phyloP scores from a whole-genome alignment of 2,797 vertebrate genomes.

The Gila robusta region DNA sequence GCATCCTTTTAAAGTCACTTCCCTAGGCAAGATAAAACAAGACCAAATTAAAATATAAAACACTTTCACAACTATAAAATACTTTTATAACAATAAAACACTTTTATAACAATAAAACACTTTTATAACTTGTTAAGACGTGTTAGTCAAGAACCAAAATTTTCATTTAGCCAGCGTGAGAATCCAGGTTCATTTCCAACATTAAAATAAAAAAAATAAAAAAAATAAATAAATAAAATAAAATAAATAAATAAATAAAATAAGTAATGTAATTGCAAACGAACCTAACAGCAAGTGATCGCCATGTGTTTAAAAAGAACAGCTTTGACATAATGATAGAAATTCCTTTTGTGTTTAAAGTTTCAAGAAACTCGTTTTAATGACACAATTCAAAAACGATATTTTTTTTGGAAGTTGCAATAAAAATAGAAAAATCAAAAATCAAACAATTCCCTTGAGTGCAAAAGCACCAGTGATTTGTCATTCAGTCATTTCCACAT shows the following conservation, averaged over 20 bases:
- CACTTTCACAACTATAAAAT: not conserved
- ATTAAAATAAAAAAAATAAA: not conserved
- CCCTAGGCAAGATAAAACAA: not conserved
- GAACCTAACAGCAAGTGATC: not conserved
- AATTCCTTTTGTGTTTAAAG: not conserved
- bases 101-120: too few relatives aligned
- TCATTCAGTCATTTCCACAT: constrained; percentile 4
- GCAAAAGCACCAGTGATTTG: not conserved
- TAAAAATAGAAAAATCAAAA: not conserved
- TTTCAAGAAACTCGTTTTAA: not conserved
- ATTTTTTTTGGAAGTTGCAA: not conserved
- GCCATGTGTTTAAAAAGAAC: not conserved
- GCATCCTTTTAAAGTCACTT: not conserved
- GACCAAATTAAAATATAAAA: not conserved
- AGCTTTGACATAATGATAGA: not conserved
- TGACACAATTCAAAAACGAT: not conserved
- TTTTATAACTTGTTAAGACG: not conserved
- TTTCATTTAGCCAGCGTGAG: not conserved
- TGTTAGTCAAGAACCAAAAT: not conserved
- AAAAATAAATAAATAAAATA: too few relatives aligned
- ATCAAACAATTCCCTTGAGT: constrained; percentile 12
- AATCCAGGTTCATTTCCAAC: not conserved
- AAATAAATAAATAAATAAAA: not conserved
- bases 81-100: not conserved
- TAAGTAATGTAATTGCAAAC: not conserved